Evolutionary conservation across 1,140 invertebrate genomes (phyloP), one percentile per base, ranked within the genome.

Genomic region (Saccostrea echinata): DNA sequence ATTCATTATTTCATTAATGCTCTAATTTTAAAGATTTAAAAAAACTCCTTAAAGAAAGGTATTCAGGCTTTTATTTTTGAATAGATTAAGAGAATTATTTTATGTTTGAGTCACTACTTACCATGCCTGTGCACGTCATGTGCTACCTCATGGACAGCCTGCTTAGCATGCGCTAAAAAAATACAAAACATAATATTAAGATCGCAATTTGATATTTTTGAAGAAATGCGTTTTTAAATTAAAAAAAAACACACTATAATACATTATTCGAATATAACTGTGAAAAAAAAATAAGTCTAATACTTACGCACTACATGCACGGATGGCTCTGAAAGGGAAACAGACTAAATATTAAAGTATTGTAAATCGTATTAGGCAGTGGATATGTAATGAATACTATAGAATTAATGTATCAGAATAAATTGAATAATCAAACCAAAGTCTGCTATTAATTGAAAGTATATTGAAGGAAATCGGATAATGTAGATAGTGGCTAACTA

Each of bases 121-220:
- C 68, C 68, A 30, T 76, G 27, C 68, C 68, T 76, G 27, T 76
- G 24, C 13, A 76, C 68, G 27, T 76, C 27, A 3, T 76, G 68
- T 76, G 68, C 68, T 76, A 76, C 30, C 30, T 76, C 68, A 76
- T 76, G 68, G 33, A 76, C 68, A 76, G 68, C 68, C 68, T 76
- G 24, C 27, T 76, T 76, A 33, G 68, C 68, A 30, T 76, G 68
- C 68, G 68, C 68, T 76, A 16, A 6, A 76, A 76, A 76, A 27
- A n/a, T 0, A n/a, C n/a, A 71, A 16, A 33, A 76, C 13, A 35
- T 12, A 2, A 35, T 13, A 76, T 33, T 30, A 9, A 11, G 68
- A 71, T 71, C 30, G 11, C 68, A 61, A 61, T 61, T 16, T 61
- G 3, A n/a, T 3, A 4, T 43, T 1, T 61, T 61, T 21, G 18